These are phyloP conservation scores for Leiothrix lutea DNA, from an alignment of 2,113 vertebrate species.

Conservation along the genomic window DNA sequence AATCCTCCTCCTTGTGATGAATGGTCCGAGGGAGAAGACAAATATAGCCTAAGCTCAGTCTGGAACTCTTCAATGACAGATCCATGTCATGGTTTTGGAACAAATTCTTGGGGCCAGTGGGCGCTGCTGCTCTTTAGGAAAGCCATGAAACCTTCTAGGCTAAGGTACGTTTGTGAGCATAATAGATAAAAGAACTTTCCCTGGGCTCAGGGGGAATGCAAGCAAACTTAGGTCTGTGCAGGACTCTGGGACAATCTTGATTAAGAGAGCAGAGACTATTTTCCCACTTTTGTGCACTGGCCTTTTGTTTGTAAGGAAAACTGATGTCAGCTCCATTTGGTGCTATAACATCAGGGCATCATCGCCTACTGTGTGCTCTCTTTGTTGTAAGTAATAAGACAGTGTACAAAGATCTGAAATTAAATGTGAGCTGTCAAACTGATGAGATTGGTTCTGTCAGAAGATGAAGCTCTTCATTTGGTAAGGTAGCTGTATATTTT, in stretches of 20 bases:
- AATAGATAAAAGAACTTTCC: background rate
- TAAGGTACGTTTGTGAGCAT: background rate
- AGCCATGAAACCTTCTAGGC: background rate
- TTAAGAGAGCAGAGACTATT: background rate
- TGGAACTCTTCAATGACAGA: background rate
- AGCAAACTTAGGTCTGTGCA: background rate
- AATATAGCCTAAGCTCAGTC: background rate
- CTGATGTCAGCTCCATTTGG: background rate
- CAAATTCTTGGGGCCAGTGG: background rate
- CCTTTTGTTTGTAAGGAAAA: background rate
- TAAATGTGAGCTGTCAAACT: slow-evolving; percentile 18
- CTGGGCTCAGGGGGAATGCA: background rate
- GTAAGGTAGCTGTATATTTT: background rate
- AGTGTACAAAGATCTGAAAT: background rate
- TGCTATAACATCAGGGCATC: background rate
- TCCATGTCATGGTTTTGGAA: background rate
- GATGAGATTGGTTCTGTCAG: background rate
- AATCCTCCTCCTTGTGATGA: slow-evolving; percentile 33
- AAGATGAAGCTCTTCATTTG: background rate
- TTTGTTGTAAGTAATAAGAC: background rate
- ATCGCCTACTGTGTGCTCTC: background rate
- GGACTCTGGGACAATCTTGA: background rate
- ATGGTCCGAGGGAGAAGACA: background rate
- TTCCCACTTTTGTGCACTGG: background rate
- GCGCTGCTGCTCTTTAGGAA: background rate